These are phyloP conservation scores for Danio aesculapii DNA, from an alignment of 2,797 vertebrate species.

Conservation along the genomic window DNA sequence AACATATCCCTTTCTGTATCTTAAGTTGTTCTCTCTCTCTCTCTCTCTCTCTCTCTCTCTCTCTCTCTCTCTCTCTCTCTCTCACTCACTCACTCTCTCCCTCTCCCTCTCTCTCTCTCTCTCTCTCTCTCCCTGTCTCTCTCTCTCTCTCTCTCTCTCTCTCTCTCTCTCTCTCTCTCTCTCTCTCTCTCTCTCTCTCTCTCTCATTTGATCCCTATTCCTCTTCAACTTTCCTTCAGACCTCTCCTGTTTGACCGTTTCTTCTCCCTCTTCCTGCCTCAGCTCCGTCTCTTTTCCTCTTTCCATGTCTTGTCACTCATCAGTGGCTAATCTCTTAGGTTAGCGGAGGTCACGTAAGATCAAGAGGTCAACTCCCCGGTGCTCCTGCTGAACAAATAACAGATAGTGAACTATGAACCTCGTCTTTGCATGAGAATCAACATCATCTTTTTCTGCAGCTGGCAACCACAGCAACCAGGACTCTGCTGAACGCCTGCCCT, in stretches of 20 bases:
- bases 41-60: no score
- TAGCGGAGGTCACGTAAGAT: slow-evolving; percentile 76
- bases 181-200: not conserved
- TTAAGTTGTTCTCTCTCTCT: not conserved
- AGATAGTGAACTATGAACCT: slow-evolving; percentile 83
- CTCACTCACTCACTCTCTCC: no score
- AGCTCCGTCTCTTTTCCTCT: slow-evolving; percentile 43
- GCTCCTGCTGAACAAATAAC: slow-evolving; percentile 87
- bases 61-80: no score
- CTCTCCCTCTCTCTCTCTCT: no score
- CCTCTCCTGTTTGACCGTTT: not conserved
- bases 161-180: not conserved
- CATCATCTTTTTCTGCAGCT: slow-evolving; percentile 71
- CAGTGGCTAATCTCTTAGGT: slow-evolving; percentile 75
- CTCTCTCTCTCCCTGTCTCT: not conserved
- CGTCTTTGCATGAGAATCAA: slow-evolving; percentile 86
- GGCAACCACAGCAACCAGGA: slow-evolving; percentile 69
- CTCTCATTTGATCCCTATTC: not conserved
- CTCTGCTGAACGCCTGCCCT: slow-evolving; percentile 75
- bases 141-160: not conserved
- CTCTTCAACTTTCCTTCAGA: not conserved
- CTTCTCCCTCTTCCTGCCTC: not conserved
- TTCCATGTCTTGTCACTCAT: slow-evolving; percentile 70
- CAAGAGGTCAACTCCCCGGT: slow-evolving; percentile 74
- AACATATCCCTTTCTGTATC: not conserved